Evolutionary conservation across 2,797 vertebrate species (phyloP).

Genomic region (Psittacula echo): DNA sequence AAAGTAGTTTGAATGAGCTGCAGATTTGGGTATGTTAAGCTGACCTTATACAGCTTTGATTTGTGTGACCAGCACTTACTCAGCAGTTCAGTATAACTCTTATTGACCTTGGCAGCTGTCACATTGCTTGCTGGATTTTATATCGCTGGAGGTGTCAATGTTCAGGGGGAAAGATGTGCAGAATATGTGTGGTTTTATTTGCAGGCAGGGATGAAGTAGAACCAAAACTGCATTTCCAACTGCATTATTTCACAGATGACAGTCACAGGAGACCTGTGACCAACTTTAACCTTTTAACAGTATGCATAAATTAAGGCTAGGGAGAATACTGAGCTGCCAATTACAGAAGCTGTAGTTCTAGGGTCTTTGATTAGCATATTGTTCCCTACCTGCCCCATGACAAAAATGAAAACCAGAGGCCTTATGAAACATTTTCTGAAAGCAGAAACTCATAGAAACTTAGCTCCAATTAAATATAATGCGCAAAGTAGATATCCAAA

Average conservation of each 20-base stretch:
- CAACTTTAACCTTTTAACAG: constrained; percentile 61
- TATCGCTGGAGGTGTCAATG: constrained; percentile 68
- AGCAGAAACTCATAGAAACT: background rate
- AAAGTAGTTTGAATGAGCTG: constrained; percentile 64
- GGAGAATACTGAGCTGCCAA: constrained; percentile 52
- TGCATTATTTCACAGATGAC: constrained; percentile 59
- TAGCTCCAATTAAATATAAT: background rate
- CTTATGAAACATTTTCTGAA: constrained; percentile 3
- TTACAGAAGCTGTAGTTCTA: constrained; percentile 27
- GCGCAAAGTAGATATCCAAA: background rate
- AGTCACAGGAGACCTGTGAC: constrained; percentile 48
- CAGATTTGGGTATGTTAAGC: constrained; percentile 65
- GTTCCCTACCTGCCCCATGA: constrained; percentile 11
- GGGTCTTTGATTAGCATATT: constrained; percentile 43
- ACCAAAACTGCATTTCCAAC: constrained; percentile 56
- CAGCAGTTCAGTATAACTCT: constrained; percentile 74
- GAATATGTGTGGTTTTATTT: constrained; percentile 62
- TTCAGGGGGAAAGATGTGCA: constrained; percentile 58
- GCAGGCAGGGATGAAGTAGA: constrained; percentile 52
- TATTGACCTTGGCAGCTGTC: constrained; percentile 78
- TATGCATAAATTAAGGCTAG: constrained; percentile 34
- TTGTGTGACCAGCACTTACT: constrained; percentile 71
- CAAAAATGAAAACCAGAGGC: constrained; percentile 15
- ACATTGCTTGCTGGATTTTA: constrained; percentile 68
- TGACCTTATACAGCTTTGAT: constrained; percentile 67